Evolutionary conservation across 2,888 invertebrate species (phyloP), one percentile per base, ranked within the genome.

Genomic region (Anticlea derivata): DNA sequence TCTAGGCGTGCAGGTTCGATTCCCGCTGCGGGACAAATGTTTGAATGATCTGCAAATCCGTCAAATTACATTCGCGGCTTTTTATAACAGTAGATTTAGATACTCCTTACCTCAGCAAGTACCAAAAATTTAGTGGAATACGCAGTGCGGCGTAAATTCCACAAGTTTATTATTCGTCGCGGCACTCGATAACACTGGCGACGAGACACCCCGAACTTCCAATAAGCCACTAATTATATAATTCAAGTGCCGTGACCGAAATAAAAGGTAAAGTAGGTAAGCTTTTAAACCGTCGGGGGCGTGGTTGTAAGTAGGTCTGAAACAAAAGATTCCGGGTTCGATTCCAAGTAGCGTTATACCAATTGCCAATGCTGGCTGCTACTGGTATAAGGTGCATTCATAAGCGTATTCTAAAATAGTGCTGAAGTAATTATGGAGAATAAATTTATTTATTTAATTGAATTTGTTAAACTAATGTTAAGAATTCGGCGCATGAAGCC

Each of bases 141-240:
- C 59, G 43, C 48, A 54, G 31, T 56, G 55, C 41, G 54, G 58
- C 51, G 62, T 65, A 58, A 66, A 63, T 63, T 63, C 56, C 50
- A 61, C 57, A 58, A 61, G 60, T 67, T 70, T 73, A 71, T 75
- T 73, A 75, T 73, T 76, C 73, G 50, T 55, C 56, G 49, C 50
- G 53, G 67, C 68, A 73, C 73, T 74, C 77, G 78, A 81, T 80
- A 73, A 72, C 65, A 70, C 75, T 79, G 68, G 67, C 43, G 43
- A 38, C 26, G 22, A 66, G 69, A 73, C 40, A 70, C 71, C 71
- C 72, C 65, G 64, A 75, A 78, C 72, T 78, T 72, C 72, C 78
- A 83, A 86, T 83, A 80, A 79, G 75, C 78, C 78, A 74, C 83
- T 87, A 87, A 89, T 89, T 87, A 86, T 76, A 80, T 84, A 82